Conservation (phyloP, 1,140 invertebrate species). For the Lycorma delicatula region DNA sequence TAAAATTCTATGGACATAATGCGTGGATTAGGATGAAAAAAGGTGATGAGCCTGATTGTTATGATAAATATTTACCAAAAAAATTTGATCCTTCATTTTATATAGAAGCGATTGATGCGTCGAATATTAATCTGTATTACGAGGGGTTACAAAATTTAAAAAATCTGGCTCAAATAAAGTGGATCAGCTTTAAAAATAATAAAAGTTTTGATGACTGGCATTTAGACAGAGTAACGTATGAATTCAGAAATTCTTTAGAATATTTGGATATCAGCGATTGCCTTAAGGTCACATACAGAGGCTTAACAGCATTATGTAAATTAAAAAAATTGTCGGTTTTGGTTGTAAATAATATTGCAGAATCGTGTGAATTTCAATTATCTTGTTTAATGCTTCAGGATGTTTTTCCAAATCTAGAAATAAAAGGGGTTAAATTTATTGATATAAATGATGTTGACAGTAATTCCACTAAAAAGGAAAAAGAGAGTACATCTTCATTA, state of each 20-base stretch:
- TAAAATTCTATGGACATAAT: slow-evolving; percentile 51
- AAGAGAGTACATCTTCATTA: no score
- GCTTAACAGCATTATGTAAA: slow-evolving; percentile 54
- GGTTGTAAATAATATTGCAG: slow-evolving; percentile 42
- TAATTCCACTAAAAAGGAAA: no score
- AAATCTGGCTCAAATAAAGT: slow-evolving; percentile 49
- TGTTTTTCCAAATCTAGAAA: slow-evolving; percentile 34
- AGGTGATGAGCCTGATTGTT: slow-evolving; percentile 33
- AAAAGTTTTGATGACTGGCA: slow-evolving; percentile 65
- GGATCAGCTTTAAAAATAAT: slow-evolving; percentile 54
- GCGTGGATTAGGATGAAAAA: slow-evolving; percentile 48
- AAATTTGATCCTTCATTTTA: slow-evolving; percentile 43
- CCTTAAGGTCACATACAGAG: slow-evolving; percentile 50
- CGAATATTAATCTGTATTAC: slow-evolving; percentile 50
- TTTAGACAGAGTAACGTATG: slow-evolving; percentile 50
- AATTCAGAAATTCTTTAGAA: slow-evolving; percentile 50
- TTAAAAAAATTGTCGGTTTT: slow-evolving; percentile 46
- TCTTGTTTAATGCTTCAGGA: slow-evolving; percentile 49
- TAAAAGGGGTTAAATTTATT: slow-evolving; percentile 26
- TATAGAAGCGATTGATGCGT: slow-evolving; percentile 59
- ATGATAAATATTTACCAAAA: slow-evolving; percentile 44
- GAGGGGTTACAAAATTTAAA: slow-evolving; percentile 59
- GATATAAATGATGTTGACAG: no score
- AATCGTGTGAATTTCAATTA: slow-evolving; percentile 44
- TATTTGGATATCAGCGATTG: slow-evolving; percentile 67